A percentile compares a stretch with the other conserved stretches of the same genome.
phyloP scores from a whole-genome alignment of 2,797 vertebrate genomes.

The Ara ararauna region DNA sequence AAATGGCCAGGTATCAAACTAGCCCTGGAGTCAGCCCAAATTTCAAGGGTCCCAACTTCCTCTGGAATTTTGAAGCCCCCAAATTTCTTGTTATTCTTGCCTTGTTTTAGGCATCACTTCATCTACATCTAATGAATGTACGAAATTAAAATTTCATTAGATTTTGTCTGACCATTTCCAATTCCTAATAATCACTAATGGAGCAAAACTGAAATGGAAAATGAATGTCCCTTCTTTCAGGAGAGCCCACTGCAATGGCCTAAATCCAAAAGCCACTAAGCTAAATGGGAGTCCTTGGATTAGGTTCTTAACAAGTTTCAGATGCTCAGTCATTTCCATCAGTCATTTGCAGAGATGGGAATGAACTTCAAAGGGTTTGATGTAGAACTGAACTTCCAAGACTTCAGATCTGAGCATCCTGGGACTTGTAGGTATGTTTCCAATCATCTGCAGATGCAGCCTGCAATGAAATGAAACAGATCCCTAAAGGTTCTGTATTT shows the following conservation, averaged over 20 bases:
- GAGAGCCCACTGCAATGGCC: background rate
- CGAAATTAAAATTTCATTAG: background rate
- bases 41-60: background rate
- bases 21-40: background rate
- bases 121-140: background rate
- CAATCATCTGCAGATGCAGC: conserved; percentile 60
- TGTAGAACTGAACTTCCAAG: conserved; percentile 49
- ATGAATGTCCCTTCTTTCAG: background rate
- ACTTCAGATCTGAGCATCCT: conserved; percentile 48
- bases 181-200: background rate
- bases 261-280: conserved; percentile 21
- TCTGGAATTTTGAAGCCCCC: background rate
- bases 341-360: conserved; percentile 53
- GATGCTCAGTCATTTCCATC: conserved; percentile 54
- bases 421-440: conserved; percentile 63
- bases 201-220: background rate
- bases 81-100: background rate
- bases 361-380: conserved; percentile 58
- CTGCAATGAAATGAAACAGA: conserved; percentile 26
- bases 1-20: background rate
- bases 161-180: background rate
- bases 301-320: conserved; percentile 61
- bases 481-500: background rate
- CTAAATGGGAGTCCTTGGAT: conserved; percentile 14
- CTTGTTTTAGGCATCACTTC: background rate